These are phyloP conservation scores for Seira sanloemensis DNA, from an alignment of 2,888 invertebrate genomes.

Conservation along the genomic window DNA sequence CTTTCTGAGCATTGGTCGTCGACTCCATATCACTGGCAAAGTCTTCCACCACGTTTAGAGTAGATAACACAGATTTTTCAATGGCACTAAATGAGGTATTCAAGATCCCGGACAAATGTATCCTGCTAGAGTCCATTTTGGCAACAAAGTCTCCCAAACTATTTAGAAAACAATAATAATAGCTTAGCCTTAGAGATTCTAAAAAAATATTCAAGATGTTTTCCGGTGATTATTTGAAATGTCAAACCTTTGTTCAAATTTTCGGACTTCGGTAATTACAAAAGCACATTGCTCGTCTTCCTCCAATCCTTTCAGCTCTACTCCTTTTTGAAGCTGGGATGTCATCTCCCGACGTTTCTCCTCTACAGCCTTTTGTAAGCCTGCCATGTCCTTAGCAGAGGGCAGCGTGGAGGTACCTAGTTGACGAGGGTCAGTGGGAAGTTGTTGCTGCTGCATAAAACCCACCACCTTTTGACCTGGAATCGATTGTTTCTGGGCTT, in stretches of 20 bases:
- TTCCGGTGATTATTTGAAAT: background rate
- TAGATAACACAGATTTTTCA: slow-evolving; percentile 36
- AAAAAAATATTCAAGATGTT: background rate
- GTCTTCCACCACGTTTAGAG: slow-evolving; percentile 78
- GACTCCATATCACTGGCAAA: slow-evolving; percentile 81
- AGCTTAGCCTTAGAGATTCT: slow-evolving; percentile 14
- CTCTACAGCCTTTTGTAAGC: slow-evolving; percentile 43
- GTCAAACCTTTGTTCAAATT: slow-evolving; percentile 62
- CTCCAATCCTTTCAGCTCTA: slow-evolving; percentile 37
- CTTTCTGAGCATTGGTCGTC: slow-evolving; percentile 79
- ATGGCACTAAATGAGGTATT: slow-evolving; percentile 22
- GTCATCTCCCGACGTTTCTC: slow-evolving; percentile 57
- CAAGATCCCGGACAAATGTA: slow-evolving; percentile 1
- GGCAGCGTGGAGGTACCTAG: slow-evolving; percentile 49
- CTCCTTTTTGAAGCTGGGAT: slow-evolving; percentile 38
- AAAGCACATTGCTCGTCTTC: slow-evolving; percentile 40
- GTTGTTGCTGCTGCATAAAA: background rate
- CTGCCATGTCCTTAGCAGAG: slow-evolving; percentile 37
- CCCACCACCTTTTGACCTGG: background rate
- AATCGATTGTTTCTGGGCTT: background rate
- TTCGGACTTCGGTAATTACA: slow-evolving; percentile 50
- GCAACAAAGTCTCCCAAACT: slow-evolving; percentile 30
- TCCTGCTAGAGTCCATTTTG: background rate
- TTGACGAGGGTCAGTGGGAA: slow-evolving; percentile 17
- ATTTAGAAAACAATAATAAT: background rate